These are phyloP conservation scores for Corvus cornix DNA, from an alignment of 2,113 vertebrate species.

Conservation along the genomic window DNA sequence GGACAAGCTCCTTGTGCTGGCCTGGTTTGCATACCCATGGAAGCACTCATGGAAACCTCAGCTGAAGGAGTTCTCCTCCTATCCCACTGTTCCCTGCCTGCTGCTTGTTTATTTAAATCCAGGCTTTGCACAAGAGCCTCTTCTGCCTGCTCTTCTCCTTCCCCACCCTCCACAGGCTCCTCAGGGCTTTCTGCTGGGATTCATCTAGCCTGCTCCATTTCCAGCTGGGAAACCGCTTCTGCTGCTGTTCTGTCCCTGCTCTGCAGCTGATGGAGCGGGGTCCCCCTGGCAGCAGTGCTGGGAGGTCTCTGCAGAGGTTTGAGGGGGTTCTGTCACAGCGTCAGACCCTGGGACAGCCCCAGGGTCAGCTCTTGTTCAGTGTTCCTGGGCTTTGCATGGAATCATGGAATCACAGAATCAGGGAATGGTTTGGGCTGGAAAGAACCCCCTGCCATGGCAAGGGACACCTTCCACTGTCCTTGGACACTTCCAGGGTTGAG, in stretches of 20 bases:
- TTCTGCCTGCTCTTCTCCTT: background rate
- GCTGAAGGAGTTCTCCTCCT: background rate
- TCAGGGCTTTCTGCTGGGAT: background rate
- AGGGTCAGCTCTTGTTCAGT: fast-evolving
- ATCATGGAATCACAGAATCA: background rate
- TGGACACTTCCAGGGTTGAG: background rate
- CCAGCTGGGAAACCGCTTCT: background rate
- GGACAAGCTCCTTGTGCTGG: background rate
- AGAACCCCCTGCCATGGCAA: background rate
- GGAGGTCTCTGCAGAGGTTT: background rate
- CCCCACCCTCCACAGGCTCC: background rate
- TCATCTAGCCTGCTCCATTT: background rate
- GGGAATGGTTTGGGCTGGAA: background rate
- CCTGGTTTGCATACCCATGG: background rate
- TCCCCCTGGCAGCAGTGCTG: fast-evolving
- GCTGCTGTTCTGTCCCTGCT: background rate
- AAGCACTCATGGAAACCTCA: background rate
- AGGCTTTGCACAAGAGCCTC: background rate
- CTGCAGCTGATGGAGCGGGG: fast-evolving
- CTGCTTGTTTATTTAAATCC: background rate
- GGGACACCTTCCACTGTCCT: background rate
- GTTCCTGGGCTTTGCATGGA: background rate
- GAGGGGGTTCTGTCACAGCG: background rate
- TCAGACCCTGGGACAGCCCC: background rate
- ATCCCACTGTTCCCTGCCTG: background rate